Conservation (phyloP, 2,113 vertebrate genomes). For the Poecile atricapillus region DNA sequence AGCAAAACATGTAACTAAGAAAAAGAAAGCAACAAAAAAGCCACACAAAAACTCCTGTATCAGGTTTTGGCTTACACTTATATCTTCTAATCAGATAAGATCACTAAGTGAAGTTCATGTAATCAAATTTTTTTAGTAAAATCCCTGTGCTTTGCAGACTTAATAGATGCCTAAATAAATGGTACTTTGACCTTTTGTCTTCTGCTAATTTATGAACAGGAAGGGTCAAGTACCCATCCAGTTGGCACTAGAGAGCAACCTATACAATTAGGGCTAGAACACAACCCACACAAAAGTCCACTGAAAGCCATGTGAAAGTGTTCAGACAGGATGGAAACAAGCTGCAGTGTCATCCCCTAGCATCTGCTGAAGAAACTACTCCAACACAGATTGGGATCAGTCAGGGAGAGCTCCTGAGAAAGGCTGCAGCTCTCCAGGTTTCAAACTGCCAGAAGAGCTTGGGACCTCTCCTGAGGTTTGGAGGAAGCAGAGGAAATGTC, state of each 20-base stretch:
- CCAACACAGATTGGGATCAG: not conserved
- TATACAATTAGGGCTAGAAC: not conserved
- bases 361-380: not conserved
- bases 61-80: not conserved
- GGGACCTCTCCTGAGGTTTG: not conserved
- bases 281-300: not conserved
- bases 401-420: not conserved
- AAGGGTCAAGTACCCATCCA: not conserved
- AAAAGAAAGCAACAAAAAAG: not conserved
- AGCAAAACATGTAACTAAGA: not conserved
- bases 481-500: not conserved
- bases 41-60: not conserved
- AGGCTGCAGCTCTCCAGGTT: not conserved
- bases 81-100: not conserved
- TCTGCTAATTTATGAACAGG: not conserved
- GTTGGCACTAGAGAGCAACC: not conserved
- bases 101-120: not conserved
- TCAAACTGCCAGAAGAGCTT: not conserved
- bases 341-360: not conserved
- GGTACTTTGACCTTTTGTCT: not conserved
- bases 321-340: not conserved
- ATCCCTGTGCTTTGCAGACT: not conserved
- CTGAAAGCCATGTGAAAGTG: not conserved
- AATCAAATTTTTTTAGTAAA: not conserved
- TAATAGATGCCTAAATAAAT: not conserved